Evolutionary conservation across 2,888 invertebrate species (phyloP).

Genomic region (Agrotis clavis): DNA sequence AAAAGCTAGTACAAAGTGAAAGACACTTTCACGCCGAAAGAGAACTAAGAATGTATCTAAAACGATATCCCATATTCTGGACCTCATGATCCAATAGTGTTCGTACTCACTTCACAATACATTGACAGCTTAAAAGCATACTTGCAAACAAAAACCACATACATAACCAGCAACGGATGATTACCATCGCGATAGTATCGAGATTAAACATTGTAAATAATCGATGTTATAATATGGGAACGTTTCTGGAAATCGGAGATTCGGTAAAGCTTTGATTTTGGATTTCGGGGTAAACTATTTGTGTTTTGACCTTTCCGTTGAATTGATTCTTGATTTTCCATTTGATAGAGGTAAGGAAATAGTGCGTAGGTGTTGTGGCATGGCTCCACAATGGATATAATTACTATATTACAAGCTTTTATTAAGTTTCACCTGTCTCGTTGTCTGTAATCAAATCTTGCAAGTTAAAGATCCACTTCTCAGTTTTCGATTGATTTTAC

Average conservation of each 20-base stretch:
- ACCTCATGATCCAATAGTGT: conserved; percentile 22
- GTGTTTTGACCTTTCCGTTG: conserved; percentile 25
- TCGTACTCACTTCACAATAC: conserved; percentile 37
- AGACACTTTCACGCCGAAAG: conserved; percentile 30
- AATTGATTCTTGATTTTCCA: conserved; percentile 17
- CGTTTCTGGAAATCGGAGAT: conserved; percentile 30
- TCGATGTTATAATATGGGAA: conserved; percentile 26
- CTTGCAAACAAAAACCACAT: conserved; percentile 22
- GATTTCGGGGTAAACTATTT: conserved; percentile 7
- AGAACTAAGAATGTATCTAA: conserved; percentile 40
- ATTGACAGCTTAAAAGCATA: conserved; percentile 42
- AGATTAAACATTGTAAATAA: conserved; percentile 37
- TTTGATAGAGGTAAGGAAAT: conserved; percentile 8
- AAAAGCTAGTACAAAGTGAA: conserved; percentile 15
- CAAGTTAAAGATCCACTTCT: no score
- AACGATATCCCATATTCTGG: conserved; percentile 37
- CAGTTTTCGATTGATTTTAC: no score
- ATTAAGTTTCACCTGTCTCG: no score
- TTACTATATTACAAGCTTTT: no score
- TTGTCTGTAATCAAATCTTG: no score
- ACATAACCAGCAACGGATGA: conserved; percentile 47
- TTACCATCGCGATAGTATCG: conserved; percentile 45
- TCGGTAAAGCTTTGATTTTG: conserved; percentile 15
- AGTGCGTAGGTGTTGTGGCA: neutral
- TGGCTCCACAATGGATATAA: neutral